These are phyloP conservation scores for Polydrusus cervinus DNA, from an alignment of 2,888 invertebrate species.

Conservation along the genomic window DNA sequence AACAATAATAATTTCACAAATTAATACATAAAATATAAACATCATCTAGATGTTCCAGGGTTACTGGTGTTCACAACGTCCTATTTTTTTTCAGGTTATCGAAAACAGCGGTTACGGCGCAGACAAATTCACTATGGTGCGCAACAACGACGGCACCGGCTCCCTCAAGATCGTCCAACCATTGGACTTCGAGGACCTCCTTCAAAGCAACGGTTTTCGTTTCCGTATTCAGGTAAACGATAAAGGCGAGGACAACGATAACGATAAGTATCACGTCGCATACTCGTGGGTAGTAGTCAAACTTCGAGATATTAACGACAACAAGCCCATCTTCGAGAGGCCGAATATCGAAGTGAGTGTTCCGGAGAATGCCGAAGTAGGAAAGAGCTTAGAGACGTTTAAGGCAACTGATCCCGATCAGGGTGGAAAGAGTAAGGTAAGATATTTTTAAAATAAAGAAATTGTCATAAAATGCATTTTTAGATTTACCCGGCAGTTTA, in stretches of 20 bases:
- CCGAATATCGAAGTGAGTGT: constrained; percentile 95
- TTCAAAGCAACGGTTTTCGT: constrained; percentile 95
- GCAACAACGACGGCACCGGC: constrained; percentile 96
- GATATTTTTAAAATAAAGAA: neutral
- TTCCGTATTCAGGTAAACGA: constrained; percentile 96
- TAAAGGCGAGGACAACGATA: constrained; percentile 95
- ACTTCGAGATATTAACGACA: constrained; percentile 96
- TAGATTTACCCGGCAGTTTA: no score
- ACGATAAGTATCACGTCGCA: constrained; percentile 97
- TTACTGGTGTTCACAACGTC: no score
- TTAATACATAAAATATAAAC: no score
- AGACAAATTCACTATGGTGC: constrained; percentile 97
- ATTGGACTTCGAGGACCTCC: constrained; percentile 94
- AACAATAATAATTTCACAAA: no score
- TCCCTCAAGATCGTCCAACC: constrained; percentile 96
- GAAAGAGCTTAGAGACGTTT: constrained; percentile 93
- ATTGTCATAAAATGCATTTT: no score
- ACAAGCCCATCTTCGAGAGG: constrained; percentile 94
- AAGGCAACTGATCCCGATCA: constrained; percentile 97
- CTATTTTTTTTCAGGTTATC: constrained; percentile 71
- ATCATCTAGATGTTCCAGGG: no score
- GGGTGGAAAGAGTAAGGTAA: constrained; percentile 89
- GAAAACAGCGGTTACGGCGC: constrained; percentile 96
- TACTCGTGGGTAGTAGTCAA: constrained; percentile 96
- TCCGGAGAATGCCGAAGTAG: constrained; percentile 93